Percentiles rank a stretch among this genome's conserved stretches.
These are phyloP conservation scores for Hexactinellida sp. DNA, from an alignment of 37 sponge, comb jelly and placozoan species.

Conservation along the genomic window DNA sequence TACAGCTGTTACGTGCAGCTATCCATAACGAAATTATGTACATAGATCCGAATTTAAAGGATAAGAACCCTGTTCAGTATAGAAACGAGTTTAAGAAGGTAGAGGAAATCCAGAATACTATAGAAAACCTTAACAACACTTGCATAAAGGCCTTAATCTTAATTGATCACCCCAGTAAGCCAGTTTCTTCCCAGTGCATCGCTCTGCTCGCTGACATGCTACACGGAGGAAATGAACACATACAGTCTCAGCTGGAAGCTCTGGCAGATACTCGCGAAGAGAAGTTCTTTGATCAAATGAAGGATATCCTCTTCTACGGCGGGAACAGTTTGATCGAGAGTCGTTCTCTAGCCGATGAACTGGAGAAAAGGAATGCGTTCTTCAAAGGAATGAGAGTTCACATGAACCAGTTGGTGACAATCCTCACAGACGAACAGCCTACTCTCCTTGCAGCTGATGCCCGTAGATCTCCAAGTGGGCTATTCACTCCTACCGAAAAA, in stretches of 20 bases:
- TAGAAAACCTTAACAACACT: not conserved
- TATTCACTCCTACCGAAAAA: not conserved
- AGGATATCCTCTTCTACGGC: slow-evolving; percentile 20
- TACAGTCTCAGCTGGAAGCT: not conserved
- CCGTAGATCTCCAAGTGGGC: slow-evolving; percentile 8
- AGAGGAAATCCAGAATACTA: not conserved
- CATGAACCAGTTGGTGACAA: not conserved
- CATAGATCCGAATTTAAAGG: slow-evolving; percentile 42
- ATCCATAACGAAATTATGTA: slow-evolving; percentile 51
- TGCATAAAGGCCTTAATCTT: not conserved
- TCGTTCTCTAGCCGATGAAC: not conserved
- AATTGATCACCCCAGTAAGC: not conserved
- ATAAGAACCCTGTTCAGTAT: slow-evolving; percentile 18
- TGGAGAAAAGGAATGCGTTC: not conserved
- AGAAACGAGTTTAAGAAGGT: slow-evolving; percentile 16
- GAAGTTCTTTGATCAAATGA: slow-evolving; percentile 28
- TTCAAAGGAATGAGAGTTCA: not conserved
- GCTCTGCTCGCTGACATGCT: slow-evolving; percentile 15
- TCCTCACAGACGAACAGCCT: not conserved
- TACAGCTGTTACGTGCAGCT: slow-evolving; percentile 35
- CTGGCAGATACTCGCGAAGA: slow-evolving; percentile 17
- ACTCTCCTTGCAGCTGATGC: not conserved
- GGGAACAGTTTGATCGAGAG: not conserved
- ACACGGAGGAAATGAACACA: not conserved
- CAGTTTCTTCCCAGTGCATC: not conserved